Evolutionary conservation across 2,113 vertebrate species (phyloP), one percentile per base, ranked within the genome.

Genomic region (Anhinga rufa): DNA sequence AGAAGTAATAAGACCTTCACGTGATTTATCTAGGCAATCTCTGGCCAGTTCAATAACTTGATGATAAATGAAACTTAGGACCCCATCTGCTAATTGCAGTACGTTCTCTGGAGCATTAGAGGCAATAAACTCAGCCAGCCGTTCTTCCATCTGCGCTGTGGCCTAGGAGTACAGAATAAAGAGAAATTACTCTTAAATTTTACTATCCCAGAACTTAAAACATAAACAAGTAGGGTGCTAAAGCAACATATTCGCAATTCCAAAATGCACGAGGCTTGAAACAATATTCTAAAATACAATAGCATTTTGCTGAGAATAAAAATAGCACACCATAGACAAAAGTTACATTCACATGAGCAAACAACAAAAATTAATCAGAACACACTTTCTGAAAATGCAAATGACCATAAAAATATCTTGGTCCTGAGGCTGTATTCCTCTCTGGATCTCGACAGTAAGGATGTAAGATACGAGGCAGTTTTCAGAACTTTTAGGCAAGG

Each of bases 61-160:
- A 91, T 99, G 99, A 97, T 99, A 99, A 97, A 99, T 99, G 98
- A 99, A 99, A 98, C 99, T 99, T 85, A 99, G 98, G 87, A 99
- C 98, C 70, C 99, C 99, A 76, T 99, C 99, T 9, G 99, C 99
- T 98, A 99, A 98, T 62, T 99, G 99, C 97, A 99, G 97, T 74
- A 99, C 98, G 2, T 98, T 99, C 60, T 99, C 99, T 9, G 99
- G 98, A 91, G 98, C 98, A 52, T 98, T 98, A 52, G 98, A 98
- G 90, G 98, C 98, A 93, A 99, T 99, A 95, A 99, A 98, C 79
- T 99, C 99, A 8, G 99, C 98, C 96, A 99, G 98, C 42, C 99
- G 98, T 94, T 99, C 99, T 98, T 99, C 99, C 99, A 99, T 99
- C 95, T 99, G 99, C 57, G 99, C 99, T 0, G 99, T 99, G 83